A percentile compares a stretch with the other conserved stretches of the same genome.
These are phyloP conservation scores for Spheniscus humboldti DNA, from an alignment of 2,797 vertebrate genomes.

Conservation along the genomic window DNA sequence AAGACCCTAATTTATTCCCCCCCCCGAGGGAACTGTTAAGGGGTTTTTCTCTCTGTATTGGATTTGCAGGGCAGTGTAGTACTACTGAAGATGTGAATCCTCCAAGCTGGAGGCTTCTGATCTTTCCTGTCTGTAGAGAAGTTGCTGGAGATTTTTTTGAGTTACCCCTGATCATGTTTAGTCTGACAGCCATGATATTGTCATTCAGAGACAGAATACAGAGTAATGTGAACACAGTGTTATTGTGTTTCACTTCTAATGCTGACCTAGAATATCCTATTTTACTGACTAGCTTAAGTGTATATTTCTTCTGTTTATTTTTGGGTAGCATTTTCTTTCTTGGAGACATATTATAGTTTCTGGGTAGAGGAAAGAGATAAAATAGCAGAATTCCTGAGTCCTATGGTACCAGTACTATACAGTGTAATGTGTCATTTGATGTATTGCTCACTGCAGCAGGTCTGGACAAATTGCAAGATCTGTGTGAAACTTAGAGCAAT, in stretches of 20 bases:
- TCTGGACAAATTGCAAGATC: background rate
- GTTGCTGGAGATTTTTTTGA: conserved; percentile 40
- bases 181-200: background rate
- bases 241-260: background rate
- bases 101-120: background rate
- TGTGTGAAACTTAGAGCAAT: background rate
- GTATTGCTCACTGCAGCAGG: background rate
- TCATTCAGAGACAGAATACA: background rate
- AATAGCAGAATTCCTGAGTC: background rate
- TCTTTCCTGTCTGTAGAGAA: background rate
- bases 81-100: conserved; percentile 1
- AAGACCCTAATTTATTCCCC: background rate
- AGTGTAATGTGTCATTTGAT: background rate
- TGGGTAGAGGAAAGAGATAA: background rate
- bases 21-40: background rate
- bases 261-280: background rate
- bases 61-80: conserved; percentile 27
- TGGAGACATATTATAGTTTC: background rate
- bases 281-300: background rate
- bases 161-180: conserved; percentile 57
- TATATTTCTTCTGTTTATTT: background rate
- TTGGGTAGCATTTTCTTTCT: background rate
- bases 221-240: background rate
- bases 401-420: background rate
- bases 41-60: background rate